Percentiles rank a stretch among this genome's conserved stretches.
Evolutionary conservation across 2,888 invertebrate genomes (phyloP).

Genomic region (Ferrisia virgata): DNA sequence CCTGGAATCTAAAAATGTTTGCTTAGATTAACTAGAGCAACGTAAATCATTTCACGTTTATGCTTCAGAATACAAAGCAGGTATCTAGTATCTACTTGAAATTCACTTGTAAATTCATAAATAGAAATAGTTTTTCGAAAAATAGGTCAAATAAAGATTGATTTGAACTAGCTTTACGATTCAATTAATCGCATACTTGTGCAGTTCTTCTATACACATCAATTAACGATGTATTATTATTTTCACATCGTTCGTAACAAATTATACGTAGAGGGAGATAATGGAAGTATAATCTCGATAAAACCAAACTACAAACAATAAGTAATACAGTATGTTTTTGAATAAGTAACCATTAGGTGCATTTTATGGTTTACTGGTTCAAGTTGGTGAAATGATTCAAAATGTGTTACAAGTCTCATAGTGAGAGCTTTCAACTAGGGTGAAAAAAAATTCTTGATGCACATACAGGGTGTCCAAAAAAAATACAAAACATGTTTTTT

Average conservation of each 20-base stretch:
- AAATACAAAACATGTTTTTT: too few relatives aligned
- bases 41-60: neutral
- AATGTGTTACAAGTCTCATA: too few relatives aligned
- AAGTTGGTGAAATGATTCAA: too few relatives aligned
- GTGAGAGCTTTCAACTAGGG: too few relatives aligned
- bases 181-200: neutral
- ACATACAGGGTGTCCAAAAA: too few relatives aligned
- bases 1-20: neutral
- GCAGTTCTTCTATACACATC: too few relatives aligned
- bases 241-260: neutral
- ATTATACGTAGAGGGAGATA: neutral
- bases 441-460: too few relatives aligned
- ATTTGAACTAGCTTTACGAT: neutral
- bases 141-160: neutral
- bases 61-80: too few relatives aligned
- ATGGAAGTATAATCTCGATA: neutral
- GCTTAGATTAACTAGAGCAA: neutral
- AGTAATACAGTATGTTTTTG: too few relatives aligned
- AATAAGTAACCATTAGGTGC: too few relatives aligned
- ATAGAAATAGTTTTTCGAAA: neutral
- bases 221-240: too few relatives aligned
- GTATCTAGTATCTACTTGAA: neutral
- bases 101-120: neutral
- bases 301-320: neutral
- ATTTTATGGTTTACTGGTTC: too few relatives aligned